These are phyloP conservation scores for Pharmacophagus antenor DNA, from an alignment of 2,888 invertebrate species.

Conservation along the genomic window DNA sequence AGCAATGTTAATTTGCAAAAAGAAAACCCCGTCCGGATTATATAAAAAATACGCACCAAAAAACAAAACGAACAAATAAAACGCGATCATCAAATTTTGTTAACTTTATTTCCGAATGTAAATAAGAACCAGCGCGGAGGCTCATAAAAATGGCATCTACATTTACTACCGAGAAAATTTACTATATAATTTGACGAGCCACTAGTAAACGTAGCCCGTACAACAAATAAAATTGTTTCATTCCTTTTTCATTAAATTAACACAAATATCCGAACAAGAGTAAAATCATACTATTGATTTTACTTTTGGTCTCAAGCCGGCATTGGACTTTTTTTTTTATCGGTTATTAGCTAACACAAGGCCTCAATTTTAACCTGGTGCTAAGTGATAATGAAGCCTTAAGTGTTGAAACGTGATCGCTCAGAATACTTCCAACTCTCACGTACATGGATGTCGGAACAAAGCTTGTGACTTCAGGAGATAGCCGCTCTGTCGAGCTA, in stretches of 20 bases:
- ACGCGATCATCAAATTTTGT: constrained; percentile 6
- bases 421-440: too few species aligned
- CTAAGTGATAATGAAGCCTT: too few species aligned
- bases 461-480: too few species aligned
- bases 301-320: not conserved
- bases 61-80: constrained; percentile 13
- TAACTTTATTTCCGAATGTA: constrained; percentile 13
- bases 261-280: not conserved
- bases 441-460: too few species aligned
- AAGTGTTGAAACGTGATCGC: too few species aligned
- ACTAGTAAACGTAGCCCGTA: constrained; percentile 8
- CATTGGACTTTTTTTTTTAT: not conserved
- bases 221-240: not conserved
- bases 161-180: constrained; percentile 26
- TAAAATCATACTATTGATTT: not conserved
- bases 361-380: too few species aligned
- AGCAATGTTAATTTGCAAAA: not conserved
- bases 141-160: constrained; percentile 24
- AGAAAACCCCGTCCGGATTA: not conserved
- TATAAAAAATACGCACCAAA: too few species aligned
- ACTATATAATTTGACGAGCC: constrained; percentile 21
- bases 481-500: too few species aligned
- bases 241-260: constrained; percentile 1
- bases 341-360: too few species aligned
- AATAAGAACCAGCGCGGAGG: constrained; percentile 16